Evolutionary conservation across 2,113 vertebrate genomes (phyloP), one percentile per base, ranked within the genome.

Genomic region (Dicentrarchus labrax): DNA sequence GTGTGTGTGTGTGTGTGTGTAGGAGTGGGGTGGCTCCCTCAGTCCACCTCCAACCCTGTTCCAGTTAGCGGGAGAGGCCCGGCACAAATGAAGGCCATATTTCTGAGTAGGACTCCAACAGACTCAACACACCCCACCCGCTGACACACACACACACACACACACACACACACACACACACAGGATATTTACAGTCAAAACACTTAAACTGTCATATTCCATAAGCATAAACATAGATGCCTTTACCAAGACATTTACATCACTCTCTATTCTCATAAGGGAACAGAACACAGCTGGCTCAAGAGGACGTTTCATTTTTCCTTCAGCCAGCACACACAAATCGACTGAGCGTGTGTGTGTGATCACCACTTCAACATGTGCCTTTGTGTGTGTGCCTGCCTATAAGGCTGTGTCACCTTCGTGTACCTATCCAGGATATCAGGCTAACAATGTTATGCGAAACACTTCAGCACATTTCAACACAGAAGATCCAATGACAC

Each of bases 81-180:
- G 1, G 54, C 82, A 56, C 76, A 94, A 93, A 94, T 94, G 41
- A 91, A 86, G 80, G 83, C 89, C 94, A 93, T 80, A 89, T 93
- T 95, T 93, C 71, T 80, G 61, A 47, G 43, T 65, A 74, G 56
- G 54, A 77, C 78, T 80, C 67, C 70, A 72, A 62, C 59, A 80
- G 72, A 86, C 86, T 78, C 72, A 77, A 80, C 67, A 82, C 69
- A 51, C 69, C 75, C 68, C 73, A 79, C 67, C 72, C 69, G 65
- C 82, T 57, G 57, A 85, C 41, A 61, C 57, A 66, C 57, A n/a
- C n/a, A n/a, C n/a, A n/a, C n/a, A n/a, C n/a, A n/a, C n/a, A n/a
- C n/a, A n/a, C n/a, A 73, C 77, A 60, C 51, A 54, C 71, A 45
- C 64, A 72, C 56, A 67, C 64, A 60, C 36, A 61, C 48, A 6